A percentile compares a stretch with the other conserved stretches of the same genome.
phyloP scores from a whole-genome alignment of 2,113 vertebrate species.

The Microtus oregoni region DNA sequence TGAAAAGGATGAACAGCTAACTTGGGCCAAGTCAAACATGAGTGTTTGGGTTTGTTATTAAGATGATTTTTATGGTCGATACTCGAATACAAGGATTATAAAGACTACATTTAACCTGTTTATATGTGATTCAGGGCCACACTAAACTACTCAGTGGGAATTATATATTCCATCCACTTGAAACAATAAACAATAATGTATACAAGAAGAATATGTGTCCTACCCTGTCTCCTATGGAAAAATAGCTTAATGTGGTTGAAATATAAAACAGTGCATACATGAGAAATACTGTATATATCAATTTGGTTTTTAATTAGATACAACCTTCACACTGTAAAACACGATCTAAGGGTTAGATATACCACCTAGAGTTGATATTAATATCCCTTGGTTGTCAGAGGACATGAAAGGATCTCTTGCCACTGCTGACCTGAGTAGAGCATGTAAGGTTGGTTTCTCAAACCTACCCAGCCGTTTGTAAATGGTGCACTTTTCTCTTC shows the following conservation, averaged over 20 bases:
- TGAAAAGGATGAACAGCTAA: constrained; percentile 67
- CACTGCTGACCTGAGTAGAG: background rate
- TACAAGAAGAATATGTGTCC: constrained; percentile 49
- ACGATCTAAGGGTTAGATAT: constrained; percentile 43
- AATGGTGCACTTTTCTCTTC: background rate
- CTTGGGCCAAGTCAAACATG: constrained; percentile 15
- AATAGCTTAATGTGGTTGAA: constrained; percentile 69
- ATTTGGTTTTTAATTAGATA: background rate
- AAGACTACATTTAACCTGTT: constrained; percentile 64
- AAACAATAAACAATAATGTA: constrained; percentile 63
- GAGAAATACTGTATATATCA: constrained; percentile 50
- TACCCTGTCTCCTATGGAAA: constrained; percentile 49
- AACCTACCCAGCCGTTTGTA: background rate
- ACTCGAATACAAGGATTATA: constrained; percentile 40
- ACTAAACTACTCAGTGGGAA: constrained; percentile 74
- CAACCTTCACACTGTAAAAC: constrained; percentile 28
- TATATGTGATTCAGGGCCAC: constrained; percentile 58
- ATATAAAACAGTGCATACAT: constrained; percentile 52
- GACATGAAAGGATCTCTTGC: constrained; percentile 8
- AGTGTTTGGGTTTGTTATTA: background rate
- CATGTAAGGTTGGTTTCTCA: constrained; percentile 26
- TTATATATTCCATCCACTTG: constrained; percentile 63
- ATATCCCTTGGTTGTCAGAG: background rate
- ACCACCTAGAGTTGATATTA: background rate
- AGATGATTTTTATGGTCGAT: constrained; percentile 37